A percentile compares a stretch with the other conserved stretches of the same genome.
These are phyloP conservation scores for Polymixis flavicincta DNA, from an alignment of 2,888 invertebrate genomes.

Conservation along the genomic window DNA sequence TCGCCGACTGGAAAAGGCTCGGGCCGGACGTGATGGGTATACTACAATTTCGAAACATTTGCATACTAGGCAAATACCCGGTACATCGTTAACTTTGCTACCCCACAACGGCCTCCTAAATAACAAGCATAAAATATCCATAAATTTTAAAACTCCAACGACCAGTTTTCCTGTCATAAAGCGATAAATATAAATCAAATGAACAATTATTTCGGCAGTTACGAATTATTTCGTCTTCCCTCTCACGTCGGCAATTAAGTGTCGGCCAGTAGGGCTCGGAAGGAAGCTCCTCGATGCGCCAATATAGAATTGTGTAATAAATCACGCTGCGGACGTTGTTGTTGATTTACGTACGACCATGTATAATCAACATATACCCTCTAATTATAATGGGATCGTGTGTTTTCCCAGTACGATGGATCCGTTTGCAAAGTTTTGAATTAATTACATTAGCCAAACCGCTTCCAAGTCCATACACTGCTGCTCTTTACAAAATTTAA, in stretches of 20 bases:
- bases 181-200: conserved; percentile 80
- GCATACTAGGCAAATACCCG: conserved; percentile 67
- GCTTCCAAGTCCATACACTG: conserved; percentile 48
- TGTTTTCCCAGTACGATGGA: conserved; percentile 51
- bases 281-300: conserved; percentile 79
- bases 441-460: conserved; percentile 49
- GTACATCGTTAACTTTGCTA: conserved; percentile 65
- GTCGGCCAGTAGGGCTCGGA: conserved; percentile 74
- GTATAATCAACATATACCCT: conserved; percentile 72
- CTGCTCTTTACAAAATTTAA: conserved; percentile 52
- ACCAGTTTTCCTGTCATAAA: conserved; percentile 78
- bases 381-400: conserved; percentile 52
- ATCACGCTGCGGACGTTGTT: conserved; percentile 76
- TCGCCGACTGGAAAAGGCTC: conserved; percentile 43
- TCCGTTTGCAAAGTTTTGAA: conserved; percentile 48
- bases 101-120: conserved; percentile 67
- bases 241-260: conserved; percentile 79
- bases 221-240: conserved; percentile 80
- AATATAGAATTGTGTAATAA: conserved; percentile 80
- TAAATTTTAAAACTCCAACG: conserved; percentile 80
- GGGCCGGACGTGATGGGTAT: conserved; percentile 59
- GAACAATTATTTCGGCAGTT: conserved; percentile 77
- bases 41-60: conserved; percentile 68
- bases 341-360: conserved; percentile 78
- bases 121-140: conserved; percentile 76